phyloP scores from a whole-genome alignment of 1,140 invertebrate genomes.

The Papilio glaucus region DNA sequence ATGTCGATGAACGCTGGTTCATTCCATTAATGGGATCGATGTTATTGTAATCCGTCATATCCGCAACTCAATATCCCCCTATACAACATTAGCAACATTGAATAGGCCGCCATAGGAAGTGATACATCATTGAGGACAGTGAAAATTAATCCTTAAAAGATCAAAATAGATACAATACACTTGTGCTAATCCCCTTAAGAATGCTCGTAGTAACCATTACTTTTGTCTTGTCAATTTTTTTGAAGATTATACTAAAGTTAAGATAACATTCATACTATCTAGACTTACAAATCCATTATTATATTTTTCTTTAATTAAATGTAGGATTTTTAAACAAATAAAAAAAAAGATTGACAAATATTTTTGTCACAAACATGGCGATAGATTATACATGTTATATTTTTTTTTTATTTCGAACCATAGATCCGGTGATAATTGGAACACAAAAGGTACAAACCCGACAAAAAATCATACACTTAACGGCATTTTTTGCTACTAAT shows the following conservation, averaged over 20 bases:
- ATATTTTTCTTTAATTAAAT: too few relatives aligned
- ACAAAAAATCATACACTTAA: constrained; percentile 61
- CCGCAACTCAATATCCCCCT: constrained; percentile 58
- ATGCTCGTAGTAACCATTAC: background rate
- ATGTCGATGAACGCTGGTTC: constrained; percentile 31
- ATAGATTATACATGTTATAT: background rate
- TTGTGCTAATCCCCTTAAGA: constrained; percentile 33
- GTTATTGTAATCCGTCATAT: constrained; percentile 72
- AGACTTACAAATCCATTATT: background rate
- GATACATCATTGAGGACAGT: constrained; percentile 63
- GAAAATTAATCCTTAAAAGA: background rate
- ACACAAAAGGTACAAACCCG: constrained; percentile 57
- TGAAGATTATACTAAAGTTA: background rate
- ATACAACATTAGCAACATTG: constrained; percentile 68
- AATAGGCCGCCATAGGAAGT: constrained; percentile 52
- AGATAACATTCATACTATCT: background rate
- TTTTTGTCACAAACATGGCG: background rate
- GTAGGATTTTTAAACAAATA: too few relatives aligned
- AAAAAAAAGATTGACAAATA: too few relatives aligned
- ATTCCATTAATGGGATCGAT: constrained; percentile 56
- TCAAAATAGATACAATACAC: constrained; percentile 39
- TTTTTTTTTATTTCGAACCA: constrained; percentile 19
- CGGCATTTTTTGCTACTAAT: constrained; percentile 50
- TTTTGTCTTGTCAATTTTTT: background rate
- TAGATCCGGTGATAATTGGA: constrained; percentile 71